Evolutionary conservation across 2,888 invertebrate genomes (phyloP), one percentile per base, ranked within the genome.

Genomic region (Drosophila niveifrons): DNA sequence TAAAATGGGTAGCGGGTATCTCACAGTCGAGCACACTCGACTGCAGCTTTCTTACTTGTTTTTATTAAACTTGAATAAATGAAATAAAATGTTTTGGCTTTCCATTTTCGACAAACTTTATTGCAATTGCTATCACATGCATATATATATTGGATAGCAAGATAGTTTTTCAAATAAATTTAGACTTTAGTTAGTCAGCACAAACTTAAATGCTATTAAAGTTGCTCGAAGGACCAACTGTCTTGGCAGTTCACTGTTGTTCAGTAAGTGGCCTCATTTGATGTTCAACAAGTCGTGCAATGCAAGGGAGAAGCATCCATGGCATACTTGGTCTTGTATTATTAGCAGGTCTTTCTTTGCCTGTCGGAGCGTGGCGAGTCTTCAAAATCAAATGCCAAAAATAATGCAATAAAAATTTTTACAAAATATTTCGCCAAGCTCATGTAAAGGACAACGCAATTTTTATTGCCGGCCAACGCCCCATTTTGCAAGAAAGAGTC

Each of bases 371-470:
- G 58, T 73, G 43, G 72, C 66, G 55, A 57, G 62, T 73, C 66
- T 66, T 66, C 68, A 66, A 67, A 75, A 76, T 68, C 73, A 74
- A 79, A 76, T 77, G 77, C 75, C 72, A 72, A 75, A 78, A 78
- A 78, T 75, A 78, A 71, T 64, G 80, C 69, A 80, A 80, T 80
- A 80, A 80, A 80, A 79, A 74, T 75, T 29, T 63, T 77, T 51
- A 68, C 70, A 43, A 75, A 78, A 76, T 77, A 63, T 59, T 77
- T 78, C 17, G 64, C 55, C 63, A 51, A 50, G 57, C 59, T 77
- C 68, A 61, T 53, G 51, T 67, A 67, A 66, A 61, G 69, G 74
- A 74, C 72, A 76, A 73, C 63, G 75, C 70, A 66, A 72, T 75
- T 88, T 85, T 85, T 81, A 81, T 75, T 69, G 75, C 79, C 63